Evolutionary conservation across 2,888 invertebrate species (phyloP), one percentile per base, ranked within the genome.

Genomic region (Spisula subtruncata): DNA sequence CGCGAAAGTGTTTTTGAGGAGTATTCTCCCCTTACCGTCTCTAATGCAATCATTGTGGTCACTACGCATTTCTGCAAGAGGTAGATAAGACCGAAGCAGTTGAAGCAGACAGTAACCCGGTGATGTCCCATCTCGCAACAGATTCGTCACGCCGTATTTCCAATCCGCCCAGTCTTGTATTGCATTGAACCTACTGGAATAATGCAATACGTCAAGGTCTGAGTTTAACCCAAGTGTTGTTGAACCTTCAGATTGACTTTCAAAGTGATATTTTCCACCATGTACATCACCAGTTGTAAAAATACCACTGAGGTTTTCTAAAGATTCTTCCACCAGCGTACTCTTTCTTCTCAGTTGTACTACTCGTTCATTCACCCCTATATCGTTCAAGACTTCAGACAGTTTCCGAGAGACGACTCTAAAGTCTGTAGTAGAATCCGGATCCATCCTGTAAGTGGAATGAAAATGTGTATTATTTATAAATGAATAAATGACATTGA

Each of bases 211-310:
- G 25, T 82, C 82, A 16, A 54, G 14, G 54, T 82, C 82, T 29
- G 82, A 82, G 12, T 82, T 8, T 20, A 82, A 20, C 29, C 54
- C 82, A 20, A 54, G n/a, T 56, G 82, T 82, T 14, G 82, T 82
- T 25, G 82, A 25, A 14, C 82, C 54, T 71, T 71, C 75, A 71
- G 29, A 32, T 20, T 71, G 75, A 32, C 75, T 71, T 6, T n/a
- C 75, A 20, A 71, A 71, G 20, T 71, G 14, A 32, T 71, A 71
- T 12, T 2, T 14, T 25, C 16, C 14, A 14, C 10, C 20, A 81
- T 51, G 25, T 4, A 1, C 25, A 71, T 51, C 51, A 51, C 51
- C 51, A 51, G 12, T 51, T 16, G 14, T 32, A 14, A 71, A 71
- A 18, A 71, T 32, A 32, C 25, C 25, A 14, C n/a, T 71, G 29